phyloP scores from a whole-genome alignment of 2,113 vertebrate species.

The Cephalopterus ornatus region DNA sequence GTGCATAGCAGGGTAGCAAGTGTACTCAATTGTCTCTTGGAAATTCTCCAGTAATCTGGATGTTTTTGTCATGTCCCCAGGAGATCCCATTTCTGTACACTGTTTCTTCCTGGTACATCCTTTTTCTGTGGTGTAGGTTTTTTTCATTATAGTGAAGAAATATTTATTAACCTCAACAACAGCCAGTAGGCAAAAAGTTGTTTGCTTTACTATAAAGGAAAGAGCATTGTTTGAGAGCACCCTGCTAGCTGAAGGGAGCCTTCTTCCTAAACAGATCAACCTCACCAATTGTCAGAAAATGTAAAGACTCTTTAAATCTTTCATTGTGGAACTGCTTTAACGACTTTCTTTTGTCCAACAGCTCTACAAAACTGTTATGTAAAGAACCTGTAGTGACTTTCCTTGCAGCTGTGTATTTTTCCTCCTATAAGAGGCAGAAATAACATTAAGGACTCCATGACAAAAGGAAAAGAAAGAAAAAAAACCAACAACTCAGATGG shows the following conservation, averaged over 20 bases:
- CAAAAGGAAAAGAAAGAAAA: not conserved
- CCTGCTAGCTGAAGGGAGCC: not conserved
- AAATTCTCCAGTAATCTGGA: not conserved
- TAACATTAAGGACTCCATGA: not conserved
- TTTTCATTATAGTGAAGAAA: not conserved
- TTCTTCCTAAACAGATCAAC: not conserved
- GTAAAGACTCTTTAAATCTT: not conserved
- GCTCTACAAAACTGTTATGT: not conserved
- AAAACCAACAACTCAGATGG: not conserved
- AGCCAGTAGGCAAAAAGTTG: not conserved
- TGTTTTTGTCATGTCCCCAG: not conserved
- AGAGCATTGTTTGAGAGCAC: not conserved
- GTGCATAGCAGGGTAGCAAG: not conserved
- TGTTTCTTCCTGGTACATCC: not conserved
- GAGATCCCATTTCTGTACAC: not conserved
- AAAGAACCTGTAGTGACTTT: constrained; percentile 10
- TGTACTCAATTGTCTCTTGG: not conserved
- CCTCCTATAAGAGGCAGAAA: not conserved
- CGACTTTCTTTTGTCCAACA: not conserved
- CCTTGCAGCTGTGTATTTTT: not conserved
- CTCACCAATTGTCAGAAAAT: not conserved
- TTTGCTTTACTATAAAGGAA: not conserved
- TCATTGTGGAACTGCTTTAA: not conserved
- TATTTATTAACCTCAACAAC: not conserved
- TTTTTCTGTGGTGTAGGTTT: not conserved